A percentile compares a stretch with the other conserved stretches of the same genome.
Evolutionary conservation across 2,113 vertebrate species (phyloP).

Genomic region (Syngnathus scovelli): DNA sequence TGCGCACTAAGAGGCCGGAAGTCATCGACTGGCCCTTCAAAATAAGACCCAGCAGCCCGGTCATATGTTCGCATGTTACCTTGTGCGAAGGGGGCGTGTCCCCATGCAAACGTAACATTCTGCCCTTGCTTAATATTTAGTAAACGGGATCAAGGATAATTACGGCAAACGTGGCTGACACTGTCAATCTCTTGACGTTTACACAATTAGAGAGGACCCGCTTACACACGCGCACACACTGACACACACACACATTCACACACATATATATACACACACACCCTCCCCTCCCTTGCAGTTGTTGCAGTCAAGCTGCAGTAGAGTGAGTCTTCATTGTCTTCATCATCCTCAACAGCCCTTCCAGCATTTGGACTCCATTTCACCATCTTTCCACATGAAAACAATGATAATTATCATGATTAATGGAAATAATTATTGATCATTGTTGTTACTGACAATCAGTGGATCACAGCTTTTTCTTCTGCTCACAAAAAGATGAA

Average conservation of each 20-base stretch:
- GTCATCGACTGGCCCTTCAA: neutral
- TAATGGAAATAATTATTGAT: neutral
- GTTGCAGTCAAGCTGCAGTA: constrained; percentile 49
- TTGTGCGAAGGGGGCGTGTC: neutral
- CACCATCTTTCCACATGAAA: neutral
- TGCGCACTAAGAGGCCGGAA: neutral
- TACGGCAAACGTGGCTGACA: neutral
- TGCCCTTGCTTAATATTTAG: too few relatives aligned
- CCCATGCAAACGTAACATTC: neutral
- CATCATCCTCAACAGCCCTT: neutral
- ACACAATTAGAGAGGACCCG: neutral
- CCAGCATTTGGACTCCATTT: neutral
- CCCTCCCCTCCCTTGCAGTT: constrained; percentile 14
- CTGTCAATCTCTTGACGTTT: neutral
- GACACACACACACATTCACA: constrained; percentile 17
- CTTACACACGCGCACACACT: constrained; percentile 16
- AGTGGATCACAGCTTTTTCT: constrained; percentile 6
- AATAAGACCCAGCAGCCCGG: neutral
- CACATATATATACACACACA: constrained; percentile 15
- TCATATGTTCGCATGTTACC: neutral
- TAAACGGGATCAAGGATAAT: too few relatives aligned
- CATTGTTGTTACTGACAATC: neutral
- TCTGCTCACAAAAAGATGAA: constrained; percentile 29
- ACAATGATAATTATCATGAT: neutral
- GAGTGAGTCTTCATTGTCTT: constrained; percentile 37